Percentiles rank a stretch among this genome's conserved stretches.
These are phyloP conservation scores for Lithophane ornitopus DNA, from an alignment of 2,888 invertebrate species.

Conservation along the genomic window DNA sequence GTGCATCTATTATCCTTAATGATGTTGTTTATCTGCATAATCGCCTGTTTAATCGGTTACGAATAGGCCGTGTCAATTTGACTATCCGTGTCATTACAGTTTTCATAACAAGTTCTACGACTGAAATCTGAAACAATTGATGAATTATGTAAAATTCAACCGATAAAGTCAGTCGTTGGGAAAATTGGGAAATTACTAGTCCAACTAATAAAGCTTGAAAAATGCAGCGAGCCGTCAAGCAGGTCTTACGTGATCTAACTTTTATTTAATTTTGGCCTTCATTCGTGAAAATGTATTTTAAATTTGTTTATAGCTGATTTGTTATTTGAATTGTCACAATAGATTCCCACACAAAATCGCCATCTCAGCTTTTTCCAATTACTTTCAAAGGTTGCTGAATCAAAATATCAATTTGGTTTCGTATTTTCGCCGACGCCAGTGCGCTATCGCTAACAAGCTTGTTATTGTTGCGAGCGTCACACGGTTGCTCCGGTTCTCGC, in stretches of 20 bases:
- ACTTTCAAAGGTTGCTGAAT: constrained; percentile 22
- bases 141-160: constrained; percentile 57
- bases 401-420: constrained; percentile 55
- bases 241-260: constrained; percentile 10
- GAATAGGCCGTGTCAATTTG: constrained; percentile 62
- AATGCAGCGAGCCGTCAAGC: constrained; percentile 17
- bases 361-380: constrained; percentile 28
- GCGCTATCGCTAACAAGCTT: constrained; percentile 71
- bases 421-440: constrained; percentile 65
- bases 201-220: constrained; percentile 31
- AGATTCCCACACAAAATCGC: constrained; percentile 13
- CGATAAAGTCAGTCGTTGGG: constrained; percentile 40
- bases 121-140: constrained; percentile 51
- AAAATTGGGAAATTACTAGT: constrained; percentile 39
- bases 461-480: constrained; percentile 69
- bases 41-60: constrained; percentile 46
- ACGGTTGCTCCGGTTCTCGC: constrained; percentile 64
- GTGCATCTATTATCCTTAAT: constrained; percentile 70
- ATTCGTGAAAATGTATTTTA: constrained; percentile 12
- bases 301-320: neutral
- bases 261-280: constrained; percentile 5
- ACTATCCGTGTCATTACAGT: constrained; percentile 44
- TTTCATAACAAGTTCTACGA: constrained; percentile 50
- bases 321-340: constrained; percentile 8
- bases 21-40: constrained; percentile 63